phyloP scores from a whole-genome alignment of 2,113 vertebrate species.

The Pica pica region DNA sequence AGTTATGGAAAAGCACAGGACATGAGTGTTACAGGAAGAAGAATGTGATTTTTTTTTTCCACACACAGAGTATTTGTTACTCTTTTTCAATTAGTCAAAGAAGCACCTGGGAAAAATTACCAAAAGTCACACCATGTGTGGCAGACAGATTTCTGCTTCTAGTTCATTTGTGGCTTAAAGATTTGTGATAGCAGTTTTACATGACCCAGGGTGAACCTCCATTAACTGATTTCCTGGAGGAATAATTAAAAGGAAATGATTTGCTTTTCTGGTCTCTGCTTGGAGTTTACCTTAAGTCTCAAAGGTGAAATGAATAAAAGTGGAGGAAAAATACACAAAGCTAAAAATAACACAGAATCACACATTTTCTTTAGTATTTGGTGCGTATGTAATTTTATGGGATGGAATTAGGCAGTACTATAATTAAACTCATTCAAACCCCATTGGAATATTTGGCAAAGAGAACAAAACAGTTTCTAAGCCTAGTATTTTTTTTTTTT shows the following conservation, averaged over 20 bases:
- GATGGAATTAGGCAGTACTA: constrained; percentile 12
- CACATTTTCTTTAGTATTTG: constrained; percentile 31
- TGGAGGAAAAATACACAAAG: constrained; percentile 10
- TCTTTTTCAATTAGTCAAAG: constrained; percentile 42
- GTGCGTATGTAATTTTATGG: not conserved
- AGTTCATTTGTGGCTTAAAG: constrained; percentile 36
- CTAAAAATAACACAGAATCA: constrained; percentile 50
- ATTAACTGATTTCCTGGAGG: constrained; percentile 65
- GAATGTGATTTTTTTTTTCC: not conserved
- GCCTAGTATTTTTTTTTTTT: not conserved
- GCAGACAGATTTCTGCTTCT: not conserved
- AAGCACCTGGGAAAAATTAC: constrained; percentile 5
- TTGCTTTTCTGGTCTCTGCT: constrained; percentile 58
- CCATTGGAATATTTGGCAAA: not conserved
- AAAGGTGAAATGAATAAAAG: constrained; percentile 58
- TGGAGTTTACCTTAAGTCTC: constrained; percentile 53
- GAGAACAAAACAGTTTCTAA: not conserved
- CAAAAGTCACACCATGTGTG: constrained; percentile 1
- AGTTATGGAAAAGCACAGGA: not conserved
- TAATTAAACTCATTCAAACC: constrained; percentile 16
- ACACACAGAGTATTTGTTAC: not conserved
- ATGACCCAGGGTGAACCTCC: constrained; percentile 43
- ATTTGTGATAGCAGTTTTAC: constrained; percentile 63
- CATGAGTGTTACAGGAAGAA: not conserved
- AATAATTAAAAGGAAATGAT: constrained; percentile 69